These are phyloP conservation scores for Microcaecilia unicolor DNA, from an alignment of 2,797 vertebrate species.

Conservation along the genomic window DNA sequence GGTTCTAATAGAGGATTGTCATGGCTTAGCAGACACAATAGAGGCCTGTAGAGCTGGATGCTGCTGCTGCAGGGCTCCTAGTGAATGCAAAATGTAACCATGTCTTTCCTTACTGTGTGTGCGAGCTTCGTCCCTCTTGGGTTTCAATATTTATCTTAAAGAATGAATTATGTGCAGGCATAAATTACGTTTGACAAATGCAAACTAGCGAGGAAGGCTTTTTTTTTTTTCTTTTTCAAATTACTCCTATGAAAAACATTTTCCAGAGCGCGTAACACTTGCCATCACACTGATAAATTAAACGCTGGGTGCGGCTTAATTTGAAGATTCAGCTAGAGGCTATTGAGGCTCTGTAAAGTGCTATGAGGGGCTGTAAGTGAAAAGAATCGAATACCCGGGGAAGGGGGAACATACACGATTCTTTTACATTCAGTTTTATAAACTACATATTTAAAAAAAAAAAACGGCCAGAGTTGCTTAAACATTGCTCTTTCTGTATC, in stretches of 20 bases:
- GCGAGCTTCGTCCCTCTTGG: slow-evolving; percentile 26
- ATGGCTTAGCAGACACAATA: slow-evolving; percentile 63
- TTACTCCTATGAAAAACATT: slow-evolving; percentile 27
- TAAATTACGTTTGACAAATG: slow-evolving; percentile 52
- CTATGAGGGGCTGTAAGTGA: no score
- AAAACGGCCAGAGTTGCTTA: no score
- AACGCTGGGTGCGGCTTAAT: no score
- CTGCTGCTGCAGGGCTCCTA: slow-evolving; percentile 31
- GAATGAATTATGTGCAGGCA: slow-evolving; percentile 41
- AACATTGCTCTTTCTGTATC: no score
- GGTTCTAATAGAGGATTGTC: slow-evolving; percentile 67
- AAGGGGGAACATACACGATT: no score
- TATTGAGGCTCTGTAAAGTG: no score
- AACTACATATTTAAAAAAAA: no score
- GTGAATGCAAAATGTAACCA: slow-evolving; percentile 20
- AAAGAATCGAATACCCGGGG: background rate
- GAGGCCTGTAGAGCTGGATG: slow-evolving; percentile 45
- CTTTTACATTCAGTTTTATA: no score
- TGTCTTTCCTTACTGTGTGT: background rate
- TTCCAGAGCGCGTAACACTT: slow-evolving; percentile 16
- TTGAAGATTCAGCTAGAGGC: no score
- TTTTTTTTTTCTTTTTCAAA: slow-evolving; percentile 22
- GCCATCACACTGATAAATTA: slow-evolving; percentile 8
- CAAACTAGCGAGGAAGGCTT: slow-evolving; percentile 14
- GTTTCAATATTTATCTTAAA: slow-evolving; percentile 54